These are phyloP conservation scores for Bathynomus jamesi DNA, from an alignment of 1,140 invertebrate species.

Conservation along the genomic window DNA sequence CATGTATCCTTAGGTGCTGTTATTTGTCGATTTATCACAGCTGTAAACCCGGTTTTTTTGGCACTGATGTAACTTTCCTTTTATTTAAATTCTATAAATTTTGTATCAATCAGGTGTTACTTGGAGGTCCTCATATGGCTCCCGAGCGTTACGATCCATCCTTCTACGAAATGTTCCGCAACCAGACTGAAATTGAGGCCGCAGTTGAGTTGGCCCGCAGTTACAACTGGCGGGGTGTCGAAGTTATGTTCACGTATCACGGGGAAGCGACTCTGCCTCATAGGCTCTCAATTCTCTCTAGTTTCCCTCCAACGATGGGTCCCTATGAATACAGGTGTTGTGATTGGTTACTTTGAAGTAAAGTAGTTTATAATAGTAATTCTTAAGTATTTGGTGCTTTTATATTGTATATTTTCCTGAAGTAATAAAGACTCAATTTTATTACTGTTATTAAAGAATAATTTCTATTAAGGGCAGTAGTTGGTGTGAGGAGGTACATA, in stretches of 20 bases:
- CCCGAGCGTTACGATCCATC: slow-evolving; percentile 24
- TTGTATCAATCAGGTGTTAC: slow-evolving; percentile 18
- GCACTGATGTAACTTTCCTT: too few relatives aligned
- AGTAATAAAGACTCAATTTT: too few relatives aligned
- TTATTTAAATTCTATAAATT: too few relatives aligned
- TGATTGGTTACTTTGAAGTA: too few relatives aligned
- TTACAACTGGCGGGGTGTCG: slow-evolving; percentile 52
- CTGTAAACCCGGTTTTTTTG: too few relatives aligned
- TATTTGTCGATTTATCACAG: too few relatives aligned
- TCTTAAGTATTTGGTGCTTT: neutral
- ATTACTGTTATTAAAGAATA: too few relatives aligned
- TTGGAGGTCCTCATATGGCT: slow-evolving; percentile 19
- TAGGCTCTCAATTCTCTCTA: slow-evolving; percentile 61
- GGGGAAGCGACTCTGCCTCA: slow-evolving; percentile 55
- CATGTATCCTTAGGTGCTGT: too few relatives aligned
- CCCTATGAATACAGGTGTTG: slow-evolving; percentile 55
- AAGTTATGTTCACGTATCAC: slow-evolving; percentile 62
- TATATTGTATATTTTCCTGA: neutral
- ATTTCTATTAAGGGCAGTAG: too few relatives aligned
- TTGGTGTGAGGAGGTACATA: too few relatives aligned
- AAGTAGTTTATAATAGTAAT: too few relatives aligned
- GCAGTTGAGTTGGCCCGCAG: slow-evolving; percentile 54
- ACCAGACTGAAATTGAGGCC: slow-evolving; percentile 22
- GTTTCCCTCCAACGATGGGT: slow-evolving; percentile 65
- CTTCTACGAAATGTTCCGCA: slow-evolving; percentile 25